Conservation (phyloP, 2,888 invertebrate genomes). For the Nasonovia ribisnigri region DNA sequence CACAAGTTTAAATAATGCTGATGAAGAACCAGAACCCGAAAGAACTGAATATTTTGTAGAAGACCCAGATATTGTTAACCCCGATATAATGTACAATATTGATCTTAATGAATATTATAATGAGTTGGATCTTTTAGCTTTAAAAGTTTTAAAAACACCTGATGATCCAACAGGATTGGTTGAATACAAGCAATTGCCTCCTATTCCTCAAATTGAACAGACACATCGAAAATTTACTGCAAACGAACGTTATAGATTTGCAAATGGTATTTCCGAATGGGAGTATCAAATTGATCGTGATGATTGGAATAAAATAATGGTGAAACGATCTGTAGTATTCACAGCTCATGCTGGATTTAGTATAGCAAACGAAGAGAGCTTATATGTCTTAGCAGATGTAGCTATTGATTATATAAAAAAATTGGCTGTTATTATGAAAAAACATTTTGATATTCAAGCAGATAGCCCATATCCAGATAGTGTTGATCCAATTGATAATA, state of each 20-base stretch:
- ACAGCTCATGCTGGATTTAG: constrained; percentile 62
- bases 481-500: constrained; percentile 44
- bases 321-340: constrained; percentile 47
- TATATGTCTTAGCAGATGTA: constrained; percentile 53
- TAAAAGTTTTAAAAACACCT: constrained; percentile 21
- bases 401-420: constrained; percentile 48
- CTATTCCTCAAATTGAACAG: constrained; percentile 36
- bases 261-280: constrained; percentile 19
- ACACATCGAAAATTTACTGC: not conserved
- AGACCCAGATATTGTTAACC: constrained; percentile 49
- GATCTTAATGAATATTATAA: constrained; percentile 51
- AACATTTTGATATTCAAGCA: constrained; percentile 53
- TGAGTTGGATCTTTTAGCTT: constrained; percentile 32
- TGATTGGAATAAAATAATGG: constrained; percentile 58
- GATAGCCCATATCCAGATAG: not conserved
- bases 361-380: constrained; percentile 52
- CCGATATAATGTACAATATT: constrained; percentile 56
- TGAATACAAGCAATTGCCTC: constrained; percentile 45
- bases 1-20: not conserved
- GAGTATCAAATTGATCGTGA: constrained; percentile 49
- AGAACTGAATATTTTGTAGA: constrained; percentile 2
- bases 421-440: constrained; percentile 46
- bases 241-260: constrained; percentile 19
- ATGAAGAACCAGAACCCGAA: not conserved
- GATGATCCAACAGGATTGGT: constrained; percentile 18